These are phyloP conservation scores for Trachops cirrhosus DNA, from an alignment of 2,797 vertebrate genomes.

Conservation along the genomic window DNA sequence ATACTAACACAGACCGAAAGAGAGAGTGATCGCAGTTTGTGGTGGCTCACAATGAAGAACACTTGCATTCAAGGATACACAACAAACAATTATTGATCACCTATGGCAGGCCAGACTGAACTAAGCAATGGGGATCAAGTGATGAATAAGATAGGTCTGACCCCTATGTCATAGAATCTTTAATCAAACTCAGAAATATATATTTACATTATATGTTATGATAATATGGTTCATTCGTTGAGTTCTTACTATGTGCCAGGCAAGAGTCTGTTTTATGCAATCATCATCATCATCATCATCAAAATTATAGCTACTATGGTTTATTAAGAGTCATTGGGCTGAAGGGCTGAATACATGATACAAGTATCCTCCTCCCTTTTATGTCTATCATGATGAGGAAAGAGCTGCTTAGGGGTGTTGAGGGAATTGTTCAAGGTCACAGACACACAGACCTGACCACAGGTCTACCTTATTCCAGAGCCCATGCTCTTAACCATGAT, in stretches of 20 bases:
- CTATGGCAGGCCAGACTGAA: background rate
- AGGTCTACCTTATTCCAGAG: background rate
- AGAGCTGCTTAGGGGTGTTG: background rate
- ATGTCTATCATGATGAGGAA: background rate
- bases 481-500: background rate
- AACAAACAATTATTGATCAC: conserved; percentile 55
- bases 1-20: background rate
- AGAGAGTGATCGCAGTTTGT: background rate
- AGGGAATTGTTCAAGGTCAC: background rate
- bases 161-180: background rate
- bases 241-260: background rate
- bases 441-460: background rate
- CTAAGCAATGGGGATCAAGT: background rate
- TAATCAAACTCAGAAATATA: background rate
- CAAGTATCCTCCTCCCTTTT: background rate
- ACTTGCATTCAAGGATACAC: background rate
- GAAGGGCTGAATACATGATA: background rate
- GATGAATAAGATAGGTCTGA: background rate
- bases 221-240: background rate
- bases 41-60: background rate
- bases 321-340: background rate
- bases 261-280: background rate
- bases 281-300: background rate
- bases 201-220: background rate
- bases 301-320: background rate